Base-by-base conservation (phyloP, 2,797 vertebrate species). In the Craterocephalus amniculus region DNA sequence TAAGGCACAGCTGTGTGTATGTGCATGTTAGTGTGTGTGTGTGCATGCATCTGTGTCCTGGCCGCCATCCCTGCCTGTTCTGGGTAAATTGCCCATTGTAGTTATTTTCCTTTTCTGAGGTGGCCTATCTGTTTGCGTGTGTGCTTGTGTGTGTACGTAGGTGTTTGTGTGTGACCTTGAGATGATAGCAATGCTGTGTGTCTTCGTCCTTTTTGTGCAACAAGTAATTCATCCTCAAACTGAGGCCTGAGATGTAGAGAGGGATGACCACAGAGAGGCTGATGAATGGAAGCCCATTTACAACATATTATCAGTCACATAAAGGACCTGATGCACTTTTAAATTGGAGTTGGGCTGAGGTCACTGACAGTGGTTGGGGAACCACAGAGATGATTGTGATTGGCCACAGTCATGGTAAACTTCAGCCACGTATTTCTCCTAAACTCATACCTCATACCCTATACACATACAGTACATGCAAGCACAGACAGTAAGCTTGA, bases 81-180 rank as follows among this genome's bases (percentile, higher is more conserved):
- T 85, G 78, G 84, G 83, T 91, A 89, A 92, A 92, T 91, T 92
- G 88, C 84, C 86, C 85, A 85, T 91, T 90, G 88, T 91, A 86
- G 87, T 90, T 85, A 89, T 88, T 89, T 90, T 86, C 84, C 82
- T 83, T 86, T 89, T 89, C 67, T 76, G 71, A 77, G 87, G 84
- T 89, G 83, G 83, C 72, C 81, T 81, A 68, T 90, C 55, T 88
- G 71, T 85, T 68, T 81, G 36, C n/a, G 73, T 83, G 76, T 3
- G 12, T 61, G 60, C 70, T 67, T 54, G 54, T 16, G 31, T 59
- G 60, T 68, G 27, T 75, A 63, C 36, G 63, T 54, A 40, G 4
- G 35, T 66, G 35, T 67, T 73, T 69, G 73, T 68, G 59, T 70
- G 76, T 88, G 90, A 91, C 90, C 89, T 93, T 92, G 90, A 66